phyloP scores from a whole-genome alignment of 1,140 invertebrate species.

The Littorina saxatilis region DNA sequence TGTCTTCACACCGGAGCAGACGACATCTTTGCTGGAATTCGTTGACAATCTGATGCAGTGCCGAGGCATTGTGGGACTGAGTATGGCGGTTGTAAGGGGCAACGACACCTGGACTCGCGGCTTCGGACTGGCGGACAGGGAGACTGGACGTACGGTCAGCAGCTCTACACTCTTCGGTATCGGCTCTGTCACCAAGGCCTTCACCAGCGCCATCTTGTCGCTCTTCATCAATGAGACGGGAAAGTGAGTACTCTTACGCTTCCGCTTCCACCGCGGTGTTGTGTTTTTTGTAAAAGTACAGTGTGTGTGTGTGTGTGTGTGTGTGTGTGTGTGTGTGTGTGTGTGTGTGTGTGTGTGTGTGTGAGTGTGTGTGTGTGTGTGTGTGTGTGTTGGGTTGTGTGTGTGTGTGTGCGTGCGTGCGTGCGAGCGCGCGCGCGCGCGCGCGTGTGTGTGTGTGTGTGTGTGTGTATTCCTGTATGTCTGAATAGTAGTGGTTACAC shows the following conservation, averaged over 20 bases:
- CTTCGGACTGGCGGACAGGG: conserved; percentile 41
- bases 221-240: conserved; percentile 38
- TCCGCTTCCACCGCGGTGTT: too few relatives aligned
- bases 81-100: conserved; percentile 51
- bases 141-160: conserved; percentile 24
- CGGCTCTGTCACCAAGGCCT: conserved; percentile 49
- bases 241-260: conserved; percentile 8
- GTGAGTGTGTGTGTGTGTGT: too few relatives aligned
- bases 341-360: too few relatives aligned
- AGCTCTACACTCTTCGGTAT: conserved; percentile 45
- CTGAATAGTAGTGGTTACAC: too few relatives aligned
- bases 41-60: conserved; percentile 14
- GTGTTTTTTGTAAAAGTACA: too few relatives aligned
- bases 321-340: too few relatives aligned
- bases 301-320: too few relatives aligned
- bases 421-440: too few relatives aligned
- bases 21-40: background rate
- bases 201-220: conserved; percentile 46
- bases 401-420: too few relatives aligned
- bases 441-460: too few relatives aligned
- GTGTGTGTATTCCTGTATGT: too few relatives aligned
- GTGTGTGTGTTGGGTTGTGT: too few relatives aligned
- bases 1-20: conserved; percentile 32
- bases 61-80: conserved; percentile 40
- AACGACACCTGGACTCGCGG: conserved; percentile 46